Base-by-base conservation (phyloP, 2,888 invertebrate species). In the Morinoia aosen region DNA sequence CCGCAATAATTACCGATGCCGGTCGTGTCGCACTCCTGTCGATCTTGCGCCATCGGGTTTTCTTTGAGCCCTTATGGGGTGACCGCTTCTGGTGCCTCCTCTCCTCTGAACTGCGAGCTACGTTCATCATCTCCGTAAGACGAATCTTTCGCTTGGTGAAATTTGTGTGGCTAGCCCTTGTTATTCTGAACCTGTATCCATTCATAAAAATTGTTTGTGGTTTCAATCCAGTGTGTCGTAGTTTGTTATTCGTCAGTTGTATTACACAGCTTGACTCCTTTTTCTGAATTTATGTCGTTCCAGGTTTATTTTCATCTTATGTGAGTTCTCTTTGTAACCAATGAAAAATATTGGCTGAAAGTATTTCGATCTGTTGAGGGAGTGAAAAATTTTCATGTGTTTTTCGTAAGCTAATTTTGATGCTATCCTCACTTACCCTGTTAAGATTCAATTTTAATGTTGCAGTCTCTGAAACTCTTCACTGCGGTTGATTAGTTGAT, bases 1-100 rank as follows among this genome's bases (percentile, higher is more conserved):
- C 76, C 25, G 76, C 76, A 76, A 76, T 76, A 76, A 76, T 76
- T 76, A 76, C 76, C 25, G 76, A 76, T 76, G 76, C 76, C 76
- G 76, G 76, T 33, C 8, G 76, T 76, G 76, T 76, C 76, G 61
- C 76, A 33, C 33, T 76, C 25, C 76, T 76, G 76, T 76, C 76
- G 25, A 33, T 76, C 76, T 76, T 33, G 33, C 76, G 25, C 10
- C 76, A 76, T 19, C 76, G 76, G 76, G 76, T 76, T 76, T 76
- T 76, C 76, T 76, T 76, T 76, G 25, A 76, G 25, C 76, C 76
- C 76, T 76, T 76, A 76, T 76, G 16, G 76, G 76, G 76, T 76
- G 76, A 76, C 76, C 25, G 76, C 76, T 76, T 76, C 76, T 76
- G 25, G 25, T 76, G 76, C 76, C 76, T 76, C 19, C 76, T 33